Base-by-base conservation (phyloP, 2,797 vertebrate species). In the Cetoscarus ocellatus region DNA sequence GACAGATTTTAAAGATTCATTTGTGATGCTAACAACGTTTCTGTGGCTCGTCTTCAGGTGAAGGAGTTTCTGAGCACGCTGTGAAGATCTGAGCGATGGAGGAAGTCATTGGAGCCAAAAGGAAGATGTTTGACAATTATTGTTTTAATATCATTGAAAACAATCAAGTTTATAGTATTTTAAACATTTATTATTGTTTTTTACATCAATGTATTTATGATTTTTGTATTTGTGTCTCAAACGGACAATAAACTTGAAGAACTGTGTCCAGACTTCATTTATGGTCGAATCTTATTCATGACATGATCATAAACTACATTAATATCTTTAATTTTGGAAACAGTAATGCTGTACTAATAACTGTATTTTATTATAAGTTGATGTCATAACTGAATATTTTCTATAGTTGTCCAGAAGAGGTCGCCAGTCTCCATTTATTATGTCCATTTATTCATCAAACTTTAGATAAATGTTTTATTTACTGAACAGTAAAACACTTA, bases 21-120 rank as follows among this genome's bases (percentile, higher is more conserved):
- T 45, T 8, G 45, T n/a, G 11, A 47, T n/a, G 36, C 47, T 74
- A 44, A 78, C 3, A 1, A 1, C 3, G 50, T 4, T 0, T 5
- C 5, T 79, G 2, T 84, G 27, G 18, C 84, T 85, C 55, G 73
- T 49, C 88, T 86, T 47, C 89, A 98, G 98, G 97, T 98, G 67
- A 97, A 96, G 87, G 96, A 96, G 80, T 98, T 98, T 92, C 73
- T 98, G 90, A 96, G 89, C 86, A 94, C 85, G 0, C 83, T 98
- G 48, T 96, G 88, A 93, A 60, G 19, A 17, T 35, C 57, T 8
- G 11, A 27, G 6, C 17, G 35, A 39, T 18, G 57, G 19, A 6
- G 49, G 13, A 15, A 27, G 18, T 3, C 6, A 27, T 27, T 17
- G 12, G 18, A 10, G 47, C 15, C n/a, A 10, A 10, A 6, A 49